Base-by-base conservation (phyloP, 2,797 vertebrate species). In the Echeneis naucrates region DNA sequence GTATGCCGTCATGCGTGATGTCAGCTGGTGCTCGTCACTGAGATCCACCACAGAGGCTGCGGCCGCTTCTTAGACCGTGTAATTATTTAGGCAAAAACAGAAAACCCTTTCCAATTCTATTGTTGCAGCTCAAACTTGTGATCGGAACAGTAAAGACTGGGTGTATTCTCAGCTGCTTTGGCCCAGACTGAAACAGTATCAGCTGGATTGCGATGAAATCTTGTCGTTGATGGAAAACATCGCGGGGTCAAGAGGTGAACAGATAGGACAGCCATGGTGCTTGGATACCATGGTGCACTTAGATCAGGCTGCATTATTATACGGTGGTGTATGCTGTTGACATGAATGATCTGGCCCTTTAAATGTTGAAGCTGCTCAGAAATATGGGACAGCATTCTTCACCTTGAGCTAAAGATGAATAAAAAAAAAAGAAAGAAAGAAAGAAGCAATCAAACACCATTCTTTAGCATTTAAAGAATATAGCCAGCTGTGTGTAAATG, bases 1-100 rank as follows among this genome's bases (percentile, higher is more conserved):
- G 24, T 60, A 24, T 58, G 6, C 12, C 26, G 33, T 48, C 56
- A 48, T 47, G 40, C 23, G 27, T 27, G 45, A 37, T 65, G 53
- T 32, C 19, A 44, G 4, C 7, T 24, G 21, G n/a, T 62, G 10
- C 23, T 48, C 1, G 0, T 47, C 42, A n/a, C 23, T 40, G 48
- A 24, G 11, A 21, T 48, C 45, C 12, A 48, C 21, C 45, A 5
- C 35, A n/a, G 30, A 42, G 5, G 10, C 17, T n/a, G 23, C 7
- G 24, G 17, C 53, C 35, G 5, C 14, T 23, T 52, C 5, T 45
- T 8, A 51, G 7, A 14, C 56, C 45, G 57, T 26, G n/a, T 30
- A 12, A 9, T 47, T 45, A 16, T 47, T 37, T 12, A 21, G 16
- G 27, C 17, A 24, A n/a, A 47, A 27, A 32, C 3, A 32, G 32